Conservation (phyloP, 1,140 invertebrate genomes). For the Hycleus cichorii region DNA sequence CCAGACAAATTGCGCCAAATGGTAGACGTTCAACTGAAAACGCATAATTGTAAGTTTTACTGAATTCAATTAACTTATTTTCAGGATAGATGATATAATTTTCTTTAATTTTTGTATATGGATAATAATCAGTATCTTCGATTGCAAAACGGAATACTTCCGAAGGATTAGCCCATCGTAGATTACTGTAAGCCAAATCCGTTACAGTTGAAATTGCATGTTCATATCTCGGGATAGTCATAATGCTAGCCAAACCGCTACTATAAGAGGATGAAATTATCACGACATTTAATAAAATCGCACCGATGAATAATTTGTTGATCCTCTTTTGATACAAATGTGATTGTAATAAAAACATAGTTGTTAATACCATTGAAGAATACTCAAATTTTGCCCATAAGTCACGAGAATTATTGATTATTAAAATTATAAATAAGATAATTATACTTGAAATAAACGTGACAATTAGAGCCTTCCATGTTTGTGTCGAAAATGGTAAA, state of each 20-base stretch:
- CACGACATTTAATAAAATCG: slow-evolving; percentile 43
- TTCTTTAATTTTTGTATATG: slow-evolving; percentile 40
- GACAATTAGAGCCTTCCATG: slow-evolving; percentile 22
- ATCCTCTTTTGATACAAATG: background rate
- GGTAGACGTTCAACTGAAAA: slow-evolving; percentile 48
- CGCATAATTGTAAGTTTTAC: slow-evolving; percentile 42
- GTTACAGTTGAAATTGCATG: slow-evolving; percentile 45
- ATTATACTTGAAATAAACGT: slow-evolving; percentile 16
- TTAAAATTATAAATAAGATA: slow-evolving; percentile 2
- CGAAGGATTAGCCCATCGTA: slow-evolving; percentile 49
- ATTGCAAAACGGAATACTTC: slow-evolving; percentile 51
- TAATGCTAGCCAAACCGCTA: slow-evolving; percentile 45
- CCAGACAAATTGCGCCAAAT: slow-evolving; percentile 31
- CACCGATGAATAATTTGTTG: slow-evolving; percentile 3
- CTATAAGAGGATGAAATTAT: slow-evolving; percentile 45
- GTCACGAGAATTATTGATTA: background rate
- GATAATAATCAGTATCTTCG: slow-evolving; percentile 35
- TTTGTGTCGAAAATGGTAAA: slow-evolving; percentile 14
- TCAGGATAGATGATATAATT: slow-evolving; percentile 42
- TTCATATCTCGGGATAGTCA: slow-evolving; percentile 46
- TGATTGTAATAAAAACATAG: no score
- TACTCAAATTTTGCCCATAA: background rate
- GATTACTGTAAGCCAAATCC: slow-evolving; percentile 43
- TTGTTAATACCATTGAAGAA: background rate
- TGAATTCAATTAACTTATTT: slow-evolving; percentile 39